A percentile compares a stretch with the other conserved stretches of the same genome.
phyloP scores from a whole-genome alignment of 2,113 vertebrate genomes.

The Indri indri region DNA sequence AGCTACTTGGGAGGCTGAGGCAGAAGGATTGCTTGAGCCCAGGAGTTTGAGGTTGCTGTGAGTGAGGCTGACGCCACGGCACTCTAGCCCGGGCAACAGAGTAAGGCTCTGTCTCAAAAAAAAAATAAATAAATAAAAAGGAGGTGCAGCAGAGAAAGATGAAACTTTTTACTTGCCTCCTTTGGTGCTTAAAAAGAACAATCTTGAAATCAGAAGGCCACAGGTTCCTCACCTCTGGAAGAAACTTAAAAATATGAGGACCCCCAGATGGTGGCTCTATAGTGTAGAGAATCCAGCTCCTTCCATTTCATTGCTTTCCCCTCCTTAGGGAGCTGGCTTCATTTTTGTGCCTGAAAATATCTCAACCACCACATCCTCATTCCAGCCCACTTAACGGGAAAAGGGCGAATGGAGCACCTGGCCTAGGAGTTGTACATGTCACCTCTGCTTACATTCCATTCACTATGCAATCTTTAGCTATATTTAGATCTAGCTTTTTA shows the following conservation, averaged over 20 bases:
- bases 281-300: neutral
- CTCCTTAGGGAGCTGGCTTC: neutral
- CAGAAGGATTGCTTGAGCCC: no score
- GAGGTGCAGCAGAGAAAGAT: no score
- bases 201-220: no score
- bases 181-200: no score
- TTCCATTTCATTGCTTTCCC: neutral
- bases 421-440: neutral
- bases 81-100: no score
- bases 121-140: no score
- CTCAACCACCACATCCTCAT: neutral
- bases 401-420: neutral
- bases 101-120: no score
- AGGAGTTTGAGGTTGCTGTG: no score
- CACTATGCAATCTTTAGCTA: neutral
- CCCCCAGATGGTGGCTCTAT: neutral
- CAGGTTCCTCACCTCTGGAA: neutral
- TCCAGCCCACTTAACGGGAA: neutral
- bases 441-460: neutral
- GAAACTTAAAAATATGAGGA: neutral
- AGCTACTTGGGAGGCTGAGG: no score
- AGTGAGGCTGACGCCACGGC: no score
- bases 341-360: neutral
- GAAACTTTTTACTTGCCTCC: no score
- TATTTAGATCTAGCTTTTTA: neutral